These are phyloP conservation scores for Erebia aethiops DNA, from an alignment of 2,888 invertebrate genomes.

Conservation along the genomic window DNA sequence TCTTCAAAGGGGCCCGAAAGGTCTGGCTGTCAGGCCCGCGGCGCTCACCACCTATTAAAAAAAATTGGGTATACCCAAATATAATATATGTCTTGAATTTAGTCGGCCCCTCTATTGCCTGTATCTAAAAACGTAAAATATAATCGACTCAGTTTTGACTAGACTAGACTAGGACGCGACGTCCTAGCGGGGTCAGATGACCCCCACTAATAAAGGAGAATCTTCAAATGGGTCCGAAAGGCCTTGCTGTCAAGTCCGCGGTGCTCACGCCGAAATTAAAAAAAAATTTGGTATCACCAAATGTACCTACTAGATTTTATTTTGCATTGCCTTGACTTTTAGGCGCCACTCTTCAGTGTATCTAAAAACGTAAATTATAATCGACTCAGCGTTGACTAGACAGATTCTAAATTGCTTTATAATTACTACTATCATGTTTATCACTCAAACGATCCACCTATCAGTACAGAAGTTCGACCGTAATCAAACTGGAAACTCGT, in stretches of 20 bases:
- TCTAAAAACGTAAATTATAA: no score
- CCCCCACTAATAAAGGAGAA: slow-evolving; percentile 77
- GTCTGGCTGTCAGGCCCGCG: slow-evolving; percentile 63
- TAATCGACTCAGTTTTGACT: no score
- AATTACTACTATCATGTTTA: slow-evolving; percentile 7
- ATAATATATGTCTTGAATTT: no score
- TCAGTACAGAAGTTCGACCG: slow-evolving; percentile 24
- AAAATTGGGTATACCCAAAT: no score
- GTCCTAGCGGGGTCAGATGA: slow-evolving; percentile 63
- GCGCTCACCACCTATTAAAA: slow-evolving; percentile 46
- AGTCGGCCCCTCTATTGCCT: no score
- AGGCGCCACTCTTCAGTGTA: no score
- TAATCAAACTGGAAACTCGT: slow-evolving; percentile 34
- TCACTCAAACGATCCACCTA: slow-evolving; percentile 25
- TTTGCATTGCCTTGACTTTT: background rate
- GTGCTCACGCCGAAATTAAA: slow-evolving; percentile 45
- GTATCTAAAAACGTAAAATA: no score
- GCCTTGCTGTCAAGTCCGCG: slow-evolving; percentile 63
- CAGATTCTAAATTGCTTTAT: background rate
- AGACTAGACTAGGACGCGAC: no score
- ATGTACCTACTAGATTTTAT: no score
- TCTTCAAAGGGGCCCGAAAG: slow-evolving; percentile 74
- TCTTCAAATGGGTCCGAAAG: slow-evolving; percentile 74
- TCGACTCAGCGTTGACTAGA: no score
- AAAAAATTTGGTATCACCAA: no score